Evolutionary conservation across 2,888 invertebrate genomes (phyloP).

Genomic region (Noctua pronuba): DNA sequence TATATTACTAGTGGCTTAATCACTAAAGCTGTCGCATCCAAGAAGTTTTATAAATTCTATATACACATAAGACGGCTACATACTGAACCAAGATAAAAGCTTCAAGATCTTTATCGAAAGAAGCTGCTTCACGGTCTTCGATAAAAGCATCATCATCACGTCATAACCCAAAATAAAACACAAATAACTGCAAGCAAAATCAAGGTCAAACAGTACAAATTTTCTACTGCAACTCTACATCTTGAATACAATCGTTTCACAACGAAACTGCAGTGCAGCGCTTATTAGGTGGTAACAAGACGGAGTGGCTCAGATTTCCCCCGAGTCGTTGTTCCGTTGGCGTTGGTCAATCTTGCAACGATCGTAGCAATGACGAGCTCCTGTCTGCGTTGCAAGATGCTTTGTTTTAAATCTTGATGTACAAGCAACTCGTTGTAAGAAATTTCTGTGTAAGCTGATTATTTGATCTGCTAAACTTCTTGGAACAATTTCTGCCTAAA

Average conservation of each 20-base stretch:
- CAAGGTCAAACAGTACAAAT: conserved; percentile 13
- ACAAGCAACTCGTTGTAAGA: background rate
- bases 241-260: conserved; percentile 39
- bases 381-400: conserved; percentile 18
- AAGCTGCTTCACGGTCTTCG: background rate
- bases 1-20: background rate
- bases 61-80: background rate
- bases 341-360: conserved; percentile 57
- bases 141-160: background rate
- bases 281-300: conserved; percentile 67
- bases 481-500: background rate
- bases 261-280: conserved; percentile 52
- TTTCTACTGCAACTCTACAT: conserved; percentile 21
- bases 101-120: background rate
- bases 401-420: conserved; percentile 39
- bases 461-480: background rate
- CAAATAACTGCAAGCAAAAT: background rate
- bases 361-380: conserved; percentile 55
- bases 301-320: conserved; percentile 61
- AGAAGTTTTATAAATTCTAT: background rate
- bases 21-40: background rate
- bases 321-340: conserved; percentile 39
- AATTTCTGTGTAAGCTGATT: conserved; percentile 1
- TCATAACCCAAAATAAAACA: background rate
- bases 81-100: too few species aligned